Base-by-base conservation (phyloP, 2,113 vertebrate genomes). In the Ictidomys tridecemlineatus region DNA sequence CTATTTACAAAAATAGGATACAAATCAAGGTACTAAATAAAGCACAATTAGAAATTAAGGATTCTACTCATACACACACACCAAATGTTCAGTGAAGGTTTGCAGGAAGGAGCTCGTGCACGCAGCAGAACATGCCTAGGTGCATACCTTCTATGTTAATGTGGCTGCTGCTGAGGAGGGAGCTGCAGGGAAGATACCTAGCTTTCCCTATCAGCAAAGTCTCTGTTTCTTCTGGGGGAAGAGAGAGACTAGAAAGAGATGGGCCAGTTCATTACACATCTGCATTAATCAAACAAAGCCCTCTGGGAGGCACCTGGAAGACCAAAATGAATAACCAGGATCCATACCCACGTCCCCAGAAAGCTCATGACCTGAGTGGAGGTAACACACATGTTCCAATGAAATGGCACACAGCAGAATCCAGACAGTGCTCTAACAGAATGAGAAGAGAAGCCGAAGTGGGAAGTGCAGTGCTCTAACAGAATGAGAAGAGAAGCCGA, bases 281-380 rank as follows among this genome's bases (percentile, higher is more conserved):
- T 56, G 1, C 8, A 28, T 32, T 84, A 48, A 76, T 39, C 48
- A 91, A 58, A 79, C 56, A 69, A 63, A 73, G 32, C 22, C 65
- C 10, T 74, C 63, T 42, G 37, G 74, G 37, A 58, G 22, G 76
- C 26, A 30, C 69, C 14, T 37, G 77, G 61, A 79, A 95, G 79
- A 70, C 63, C 30, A 87, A 37, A 63, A 56, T 74, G 93, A 90
- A 84, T 67, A 45, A 37, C 79, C 85, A 97, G 85, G 94, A 73
- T 32, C 65, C 93, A 94, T 79, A 83, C 13, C 3, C 11, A 69
- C 1, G 7, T 26, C 79, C 67, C 82, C 67, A 51, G 22, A 95
- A 85, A 89, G 17, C n/a, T 76, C 22, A 39, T 26, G 24, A 45
- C 11, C 22, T n/a, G 61, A 4, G 34, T 8, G 32, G 18, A 87